These are phyloP conservation scores for Papilio machaon DNA, from an alignment of 1,140 invertebrate genomes.

Conservation along the genomic window DNA sequence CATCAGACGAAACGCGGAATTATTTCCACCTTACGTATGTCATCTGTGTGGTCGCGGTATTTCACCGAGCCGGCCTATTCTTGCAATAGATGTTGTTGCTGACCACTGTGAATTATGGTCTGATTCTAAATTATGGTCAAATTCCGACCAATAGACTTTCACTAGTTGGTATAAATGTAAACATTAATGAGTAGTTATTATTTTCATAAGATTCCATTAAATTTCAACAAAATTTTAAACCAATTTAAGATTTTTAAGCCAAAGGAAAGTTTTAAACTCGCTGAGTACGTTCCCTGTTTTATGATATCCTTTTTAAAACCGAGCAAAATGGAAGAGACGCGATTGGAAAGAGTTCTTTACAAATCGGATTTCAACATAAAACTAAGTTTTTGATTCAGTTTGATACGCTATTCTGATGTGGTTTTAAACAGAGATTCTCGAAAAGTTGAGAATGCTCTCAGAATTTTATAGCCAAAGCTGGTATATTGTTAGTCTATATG, in stretches of 20 bases:
- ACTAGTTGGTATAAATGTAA: too few species aligned
- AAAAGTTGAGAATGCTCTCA: conserved; percentile 8
- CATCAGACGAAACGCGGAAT: too few species aligned
- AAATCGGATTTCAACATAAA: conserved; percentile 24
- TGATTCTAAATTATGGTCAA: too few species aligned
- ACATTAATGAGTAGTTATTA: too few species aligned
- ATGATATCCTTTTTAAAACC: neutral
- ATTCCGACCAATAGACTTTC: too few species aligned
- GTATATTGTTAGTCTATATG: neutral
- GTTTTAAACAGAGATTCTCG: conserved; percentile 14
- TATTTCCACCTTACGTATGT: too few species aligned
- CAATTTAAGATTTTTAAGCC: neutral
- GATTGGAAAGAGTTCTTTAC: conserved; percentile 16
- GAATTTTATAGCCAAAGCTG: neutral
- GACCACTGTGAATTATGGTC: too few species aligned
- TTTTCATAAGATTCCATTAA: neutral
- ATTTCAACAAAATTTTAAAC: neutral
- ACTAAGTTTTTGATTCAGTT: conserved; percentile 21
- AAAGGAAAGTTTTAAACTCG: conserved; percentile 7
- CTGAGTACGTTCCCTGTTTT: neutral
- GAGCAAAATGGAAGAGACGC: neutral
- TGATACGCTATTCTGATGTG: conserved; percentile 10
- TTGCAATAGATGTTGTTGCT: too few species aligned
- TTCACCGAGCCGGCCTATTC: too few species aligned
- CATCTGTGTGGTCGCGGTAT: too few species aligned